Base-by-base conservation (phyloP, 2,888 invertebrate genomes). In the Gonocerus acuteangulatus region DNA sequence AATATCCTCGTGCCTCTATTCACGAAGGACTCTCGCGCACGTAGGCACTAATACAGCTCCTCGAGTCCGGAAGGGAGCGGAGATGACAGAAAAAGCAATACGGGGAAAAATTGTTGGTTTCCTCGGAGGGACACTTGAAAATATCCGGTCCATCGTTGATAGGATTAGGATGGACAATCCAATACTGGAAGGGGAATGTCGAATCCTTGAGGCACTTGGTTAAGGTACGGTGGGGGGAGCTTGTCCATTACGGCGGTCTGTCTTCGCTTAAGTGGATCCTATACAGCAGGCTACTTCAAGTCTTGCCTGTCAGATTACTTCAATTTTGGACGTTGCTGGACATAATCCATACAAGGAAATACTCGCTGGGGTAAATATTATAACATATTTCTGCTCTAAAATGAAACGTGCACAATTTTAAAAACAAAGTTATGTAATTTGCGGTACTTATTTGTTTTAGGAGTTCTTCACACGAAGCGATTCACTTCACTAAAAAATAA, bases 61-160 rank as follows among this genome's bases (percentile, higher is more conserved):
- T 7, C 13, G 15, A 3, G 36, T 7, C 44, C 3, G 44, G 44
- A 42, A 15, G 13, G 44, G 44, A n/a, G 44, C 3, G 18, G 44
- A 7, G 44, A 27, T 27, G 45, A 42, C 23, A 32, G 42, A 45
- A 45, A 32, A 32, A 45, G 57, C 57, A 57, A 57, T 57, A 57
- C 57, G 57, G 57, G 57, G 57, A 57, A 57, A 57, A 57, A 57
- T 57, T 57, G 57, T 57, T 57, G 57, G 57, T 59, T 59, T 59
- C 48, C 59, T 39, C 48, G 48, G 15, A 48, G 57, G 57, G 45
- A 45, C 57, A 57, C 57, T 57, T 57, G 45, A 57, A 57, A 57
- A 57, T 57, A 45, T 57, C 57, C 57, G 57, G 57, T 22, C 18
- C 21, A 4, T 7, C 44, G 4, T 23, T 45, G n/a, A 48, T 59